Evolutionary conservation across 2,888 invertebrate genomes (phyloP).

Genomic region (Diadegma fenestrale): DNA sequence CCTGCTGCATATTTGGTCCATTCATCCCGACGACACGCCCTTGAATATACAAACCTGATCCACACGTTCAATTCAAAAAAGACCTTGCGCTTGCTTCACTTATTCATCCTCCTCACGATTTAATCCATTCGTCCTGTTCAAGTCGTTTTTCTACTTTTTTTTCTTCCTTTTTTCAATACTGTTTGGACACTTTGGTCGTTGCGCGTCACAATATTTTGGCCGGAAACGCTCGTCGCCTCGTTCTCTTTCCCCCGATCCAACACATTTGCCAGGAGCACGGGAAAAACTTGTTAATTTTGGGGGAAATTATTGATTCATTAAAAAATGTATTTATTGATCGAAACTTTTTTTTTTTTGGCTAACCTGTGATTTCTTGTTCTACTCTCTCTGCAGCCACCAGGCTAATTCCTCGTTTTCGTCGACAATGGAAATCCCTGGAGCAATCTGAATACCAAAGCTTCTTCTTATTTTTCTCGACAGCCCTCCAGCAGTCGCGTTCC

Average conservation of each 20-base stretch:
- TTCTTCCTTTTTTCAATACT: neutral
- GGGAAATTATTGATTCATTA: neutral
- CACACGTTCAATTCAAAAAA: neutral
- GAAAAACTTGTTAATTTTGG: neutral
- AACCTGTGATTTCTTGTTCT: conserved; percentile 20
- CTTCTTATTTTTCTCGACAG: conserved; percentile 10
- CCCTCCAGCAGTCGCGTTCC: conserved; percentile 58
- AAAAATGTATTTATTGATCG: no score
- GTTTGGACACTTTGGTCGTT: neutral
- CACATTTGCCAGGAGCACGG: neutral
- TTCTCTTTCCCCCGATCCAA: neutral
- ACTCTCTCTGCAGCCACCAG: conserved; percentile 7
- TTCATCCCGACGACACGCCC: conserved; percentile 51
- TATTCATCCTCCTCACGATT: neutral
- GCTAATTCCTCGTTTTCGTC: conserved; percentile 23
- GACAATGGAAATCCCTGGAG: conserved; percentile 58
- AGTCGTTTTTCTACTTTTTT: neutral
- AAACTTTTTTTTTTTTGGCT: neutral
- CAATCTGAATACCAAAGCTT: conserved; percentile 62
- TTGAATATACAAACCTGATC: conserved; percentile 45
- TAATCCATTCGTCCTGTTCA: neutral
- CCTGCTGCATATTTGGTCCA: conserved; percentile 27
- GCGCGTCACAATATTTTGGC: neutral
- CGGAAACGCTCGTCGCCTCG: neutral
- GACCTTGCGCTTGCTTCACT: conserved; percentile 8